These are phyloP conservation scores for Sanderia malayensis DNA, from an alignment of 30 jellyfish, hydroid and myxozoan genomes.

Conservation along the genomic window DNA sequence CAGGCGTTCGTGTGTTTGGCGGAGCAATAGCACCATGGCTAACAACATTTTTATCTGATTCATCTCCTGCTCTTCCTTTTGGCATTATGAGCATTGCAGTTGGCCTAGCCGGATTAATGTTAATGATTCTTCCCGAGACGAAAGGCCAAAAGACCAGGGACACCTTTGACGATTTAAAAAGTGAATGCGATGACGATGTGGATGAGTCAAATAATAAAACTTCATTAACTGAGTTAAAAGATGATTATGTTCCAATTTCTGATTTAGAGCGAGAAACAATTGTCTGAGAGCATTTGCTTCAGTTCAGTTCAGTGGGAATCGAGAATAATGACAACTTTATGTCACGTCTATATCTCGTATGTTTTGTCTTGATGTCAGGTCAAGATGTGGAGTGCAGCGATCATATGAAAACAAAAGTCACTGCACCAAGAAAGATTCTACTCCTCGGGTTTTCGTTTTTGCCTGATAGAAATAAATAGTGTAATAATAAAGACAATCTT, in stretches of 20 bases:
- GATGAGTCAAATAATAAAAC: too few relatives aligned
- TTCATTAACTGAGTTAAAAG: constrained; percentile 7
- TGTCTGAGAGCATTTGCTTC: constrained; percentile 9
- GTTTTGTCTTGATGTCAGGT: too few relatives aligned
- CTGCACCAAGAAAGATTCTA: too few relatives aligned
- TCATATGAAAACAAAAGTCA: too few relatives aligned
- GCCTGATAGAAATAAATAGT: too few relatives aligned
- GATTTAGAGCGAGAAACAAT: constrained; percentile 48
- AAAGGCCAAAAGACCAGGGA: constrained; percentile 7
- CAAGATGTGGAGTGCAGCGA: too few relatives aligned
- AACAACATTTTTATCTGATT: constrained; percentile 16
- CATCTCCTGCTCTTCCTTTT: constrained; percentile 28
- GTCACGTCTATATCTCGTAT: too few relatives aligned
- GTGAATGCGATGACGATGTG: constrained; percentile 11
- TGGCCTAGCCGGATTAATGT: constrained; percentile 28
- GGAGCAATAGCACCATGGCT: constrained; percentile 77
- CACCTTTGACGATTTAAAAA: constrained; percentile 11
- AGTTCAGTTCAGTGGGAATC: too few relatives aligned
- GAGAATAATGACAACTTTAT: too few relatives aligned
- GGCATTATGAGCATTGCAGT: constrained; percentile 43
- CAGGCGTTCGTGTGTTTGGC: constrained; percentile 49
- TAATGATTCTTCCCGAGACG: constrained; percentile 42
- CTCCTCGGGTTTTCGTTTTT: too few relatives aligned
- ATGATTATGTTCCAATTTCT: constrained; percentile 21
- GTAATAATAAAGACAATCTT: too few relatives aligned